Percentiles rank a stretch among this genome's conserved stretches.
phyloP scores from a whole-genome alignment of 2,797 vertebrate genomes.

The Coilia nasus region DNA sequence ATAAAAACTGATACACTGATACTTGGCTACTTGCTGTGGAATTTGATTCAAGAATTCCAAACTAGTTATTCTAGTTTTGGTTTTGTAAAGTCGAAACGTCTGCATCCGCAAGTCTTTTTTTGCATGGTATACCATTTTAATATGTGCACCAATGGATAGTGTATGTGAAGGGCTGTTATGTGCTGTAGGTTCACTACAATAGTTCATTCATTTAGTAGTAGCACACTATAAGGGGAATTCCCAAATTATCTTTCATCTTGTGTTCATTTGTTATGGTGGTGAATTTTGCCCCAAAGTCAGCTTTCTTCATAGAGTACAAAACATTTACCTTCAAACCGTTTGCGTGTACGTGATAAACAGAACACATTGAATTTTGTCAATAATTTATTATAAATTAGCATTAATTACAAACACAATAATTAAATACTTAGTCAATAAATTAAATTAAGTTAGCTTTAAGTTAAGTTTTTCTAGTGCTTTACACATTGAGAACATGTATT shows the following conservation, averaged over 20 bases:
- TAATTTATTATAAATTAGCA: slow-evolving; percentile 1
- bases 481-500: background rate
- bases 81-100: too few relatives aligned
- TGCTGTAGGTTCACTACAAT: too few relatives aligned
- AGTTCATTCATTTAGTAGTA: background rate
- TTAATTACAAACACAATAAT: background rate
- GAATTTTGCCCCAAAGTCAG: background rate
- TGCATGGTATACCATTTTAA: too few relatives aligned
- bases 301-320: background rate
- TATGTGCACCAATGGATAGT: too few relatives aligned
- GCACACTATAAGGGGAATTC: background rate
- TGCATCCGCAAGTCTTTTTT: too few relatives aligned
- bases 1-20: background rate
- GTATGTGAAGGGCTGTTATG: too few relatives aligned
- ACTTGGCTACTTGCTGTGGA: background rate
- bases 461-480: slow-evolving; percentile 2
- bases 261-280: background rate
- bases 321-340: background rate
- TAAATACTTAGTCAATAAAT: background rate
- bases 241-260: background rate
- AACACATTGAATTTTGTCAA: background rate
- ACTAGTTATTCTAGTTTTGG: too few relatives aligned
- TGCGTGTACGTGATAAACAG: background rate
- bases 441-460: background rate
- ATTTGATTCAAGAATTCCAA: background rate